Evolutionary conservation across 2,797 vertebrate genomes (phyloP), one percentile per base, ranked within the genome.

Genomic region (Anomalospiza imberbis): DNA sequence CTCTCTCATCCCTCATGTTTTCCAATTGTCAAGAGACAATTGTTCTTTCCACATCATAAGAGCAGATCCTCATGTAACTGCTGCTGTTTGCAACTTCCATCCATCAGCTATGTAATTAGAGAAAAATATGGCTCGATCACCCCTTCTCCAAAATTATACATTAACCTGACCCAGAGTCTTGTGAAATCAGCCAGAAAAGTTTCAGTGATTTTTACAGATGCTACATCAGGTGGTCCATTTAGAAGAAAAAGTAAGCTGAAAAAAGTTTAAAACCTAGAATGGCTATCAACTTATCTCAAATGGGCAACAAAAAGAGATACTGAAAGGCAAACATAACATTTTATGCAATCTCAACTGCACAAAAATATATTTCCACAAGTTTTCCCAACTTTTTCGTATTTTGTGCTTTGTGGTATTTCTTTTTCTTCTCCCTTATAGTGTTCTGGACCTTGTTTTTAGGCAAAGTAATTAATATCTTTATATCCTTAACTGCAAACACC

Each of bases 21-120:
- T 73, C 44, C 51, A 66, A 9, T 21, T 84, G 36, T 71, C 22
- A 58, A 66, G 48, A 84, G 32, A 77, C 26, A 83, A 75, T 15
- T 84, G 34, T 32, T 61, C 78, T 65, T 83, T 73, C 58, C 71
- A 63, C 53, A 62, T 34, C 2, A 0, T 13, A 85, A 83, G 40
- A 87, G 26, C 40, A 40, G 70, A 65, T 73, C 38, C 45, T 68
- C 60, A 16, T 55, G 68, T 36, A 93, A 70, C 63, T 90, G 63
- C 82, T 6, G 11, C 72, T 89, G 62, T 84, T 94, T 68, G 74
- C 57, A 61, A 83, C 38, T 89, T 77, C 68, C 42, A 67, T 54
- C 58, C 34, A 47, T 31, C 60, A 61, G 75, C 48, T 94, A 66
- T 21, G 38, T 71, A 93, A 96, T 92, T 89, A 91, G 74, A 95